Base-by-base conservation (phyloP, 1,140 invertebrate genomes). In the Proctacanthus coquilletti region DNA sequence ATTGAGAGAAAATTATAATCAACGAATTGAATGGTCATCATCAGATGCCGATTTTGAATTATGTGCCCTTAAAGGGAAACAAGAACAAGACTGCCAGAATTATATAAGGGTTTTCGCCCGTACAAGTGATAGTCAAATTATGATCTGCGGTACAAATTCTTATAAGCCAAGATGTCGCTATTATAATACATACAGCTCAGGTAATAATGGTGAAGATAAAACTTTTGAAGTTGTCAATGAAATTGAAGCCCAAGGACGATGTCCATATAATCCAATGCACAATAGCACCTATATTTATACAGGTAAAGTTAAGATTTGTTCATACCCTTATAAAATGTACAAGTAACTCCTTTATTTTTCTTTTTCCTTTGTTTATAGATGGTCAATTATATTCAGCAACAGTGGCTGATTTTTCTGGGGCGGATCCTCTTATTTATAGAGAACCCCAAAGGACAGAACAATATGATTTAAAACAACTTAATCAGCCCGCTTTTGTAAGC, bases 81-180 rank as follows among this genome's bases (percentile, higher is more conserved):
- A 71, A 37, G 77, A 82, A 49, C 71, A 79, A 45, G 80, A 85
- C 55, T 97, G 93, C 64, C 91, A 97, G 65, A 97, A 97, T 65
- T 96, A 92, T 62, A 81, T 97, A 43, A 73, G 92, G 41, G 84
- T 98, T 15, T 74, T 91, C 46, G 65, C 64, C 5, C 53, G 63
- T 4, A 76, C 61, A 10, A 70, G 52, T 53, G 74, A 84, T 42
- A 77, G 78, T 8, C 72, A 77, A 41, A 68, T 92, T 18, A 66
- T 92, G 36, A 76, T 96, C 30, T 98, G 94, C 62, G 94, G 94
- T 14, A 98, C 94, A 18, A 94, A 98, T 63, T 88, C 92, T 5
- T 97, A 84, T 66, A 94, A 92, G 54, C 93, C 93, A 2, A 72
- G 77, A 35, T 98, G 93, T 65, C 71, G 91, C 36, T 70, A 55